Percentiles rank a stretch among this genome's conserved stretches.
phyloP scores from a whole-genome alignment of 2,888 invertebrate genomes.

The Tetrapedia diversipes region DNA sequence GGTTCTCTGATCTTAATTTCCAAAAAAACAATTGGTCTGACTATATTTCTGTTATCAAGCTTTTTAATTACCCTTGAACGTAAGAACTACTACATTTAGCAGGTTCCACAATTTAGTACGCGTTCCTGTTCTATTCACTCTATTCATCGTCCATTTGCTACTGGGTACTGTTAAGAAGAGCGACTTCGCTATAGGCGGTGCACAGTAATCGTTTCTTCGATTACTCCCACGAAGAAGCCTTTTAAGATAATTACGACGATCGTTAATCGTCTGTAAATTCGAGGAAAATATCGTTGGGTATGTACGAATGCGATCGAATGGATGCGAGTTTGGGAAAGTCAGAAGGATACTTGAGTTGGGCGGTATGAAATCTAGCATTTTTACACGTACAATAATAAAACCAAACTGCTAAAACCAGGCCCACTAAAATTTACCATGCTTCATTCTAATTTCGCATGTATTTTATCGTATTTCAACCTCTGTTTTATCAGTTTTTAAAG shows the following conservation, averaged over 20 bases:
- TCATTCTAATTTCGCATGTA: too few species aligned
- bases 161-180: conserved; percentile 45
- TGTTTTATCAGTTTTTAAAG: too few species aligned
- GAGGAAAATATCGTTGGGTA: conserved; percentile 46
- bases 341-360: too few species aligned
- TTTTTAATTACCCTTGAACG: conserved; percentile 25
- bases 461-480: too few species aligned
- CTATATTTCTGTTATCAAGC: background rate
- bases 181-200: conserved; percentile 45
- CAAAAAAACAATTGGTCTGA: too few species aligned
- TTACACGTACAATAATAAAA: too few species aligned
- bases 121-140: conserved; percentile 3
- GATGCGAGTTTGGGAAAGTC: too few species aligned
- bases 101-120: conserved; percentile 14
- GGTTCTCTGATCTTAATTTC: background rate
- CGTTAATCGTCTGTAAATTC: conserved; percentile 58
- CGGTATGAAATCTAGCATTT: too few species aligned
- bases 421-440: too few species aligned
- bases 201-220: conserved; percentile 57
- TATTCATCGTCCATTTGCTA: conserved; percentile 27
- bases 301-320: too few species aligned
- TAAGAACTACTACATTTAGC: conserved; percentile 8
- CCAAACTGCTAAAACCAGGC: too few species aligned
- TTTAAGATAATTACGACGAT: conserved; percentile 61
- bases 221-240: conserved; percentile 55